Evolutionary conservation across 2,888 invertebrate species (phyloP).

Genomic region (Pollenia labialis): DNA sequence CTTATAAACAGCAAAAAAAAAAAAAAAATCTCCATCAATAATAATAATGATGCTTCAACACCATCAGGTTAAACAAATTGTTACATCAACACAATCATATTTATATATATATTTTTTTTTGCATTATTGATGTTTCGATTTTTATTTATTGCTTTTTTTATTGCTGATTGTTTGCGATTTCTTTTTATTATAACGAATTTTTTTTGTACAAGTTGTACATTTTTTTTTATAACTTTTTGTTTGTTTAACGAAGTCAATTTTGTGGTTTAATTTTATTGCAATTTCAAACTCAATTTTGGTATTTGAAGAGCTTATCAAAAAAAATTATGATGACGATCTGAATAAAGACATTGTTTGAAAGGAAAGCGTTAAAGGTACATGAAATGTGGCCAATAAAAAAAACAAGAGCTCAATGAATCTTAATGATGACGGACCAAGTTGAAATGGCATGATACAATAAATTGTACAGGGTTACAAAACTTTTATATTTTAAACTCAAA

Average conservation of each 20-base stretch:
- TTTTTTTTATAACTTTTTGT: slow-evolving; percentile 25
- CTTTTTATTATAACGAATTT: background rate
- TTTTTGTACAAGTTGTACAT: slow-evolving; percentile 6
- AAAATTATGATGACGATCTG: background rate
- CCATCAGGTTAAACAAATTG: background rate
- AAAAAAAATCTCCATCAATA: slow-evolving; percentile 32
- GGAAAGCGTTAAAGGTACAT: no score
- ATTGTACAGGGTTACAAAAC: no score
- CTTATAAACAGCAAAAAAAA: slow-evolving; percentile 9
- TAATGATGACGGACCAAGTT: no score
- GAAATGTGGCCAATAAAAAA: no score
- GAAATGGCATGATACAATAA: no score
- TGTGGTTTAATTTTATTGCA: slow-evolving; percentile 52
- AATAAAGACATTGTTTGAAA: background rate
- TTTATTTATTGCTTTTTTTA: background rate
- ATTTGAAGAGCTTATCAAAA: slow-evolving; percentile 8
- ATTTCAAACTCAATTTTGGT: slow-evolving; percentile 50
- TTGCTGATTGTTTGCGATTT: background rate
- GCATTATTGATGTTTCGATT: background rate
- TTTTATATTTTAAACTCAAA: no score
- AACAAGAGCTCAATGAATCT: no score
- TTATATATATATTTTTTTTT: background rate
- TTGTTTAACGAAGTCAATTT: slow-evolving; percentile 46
- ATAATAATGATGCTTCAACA: slow-evolving; percentile 25
- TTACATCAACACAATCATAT: background rate